phyloP scores from a whole-genome alignment of 2,888 invertebrate species.

The Phymatocera aterrima region DNA sequence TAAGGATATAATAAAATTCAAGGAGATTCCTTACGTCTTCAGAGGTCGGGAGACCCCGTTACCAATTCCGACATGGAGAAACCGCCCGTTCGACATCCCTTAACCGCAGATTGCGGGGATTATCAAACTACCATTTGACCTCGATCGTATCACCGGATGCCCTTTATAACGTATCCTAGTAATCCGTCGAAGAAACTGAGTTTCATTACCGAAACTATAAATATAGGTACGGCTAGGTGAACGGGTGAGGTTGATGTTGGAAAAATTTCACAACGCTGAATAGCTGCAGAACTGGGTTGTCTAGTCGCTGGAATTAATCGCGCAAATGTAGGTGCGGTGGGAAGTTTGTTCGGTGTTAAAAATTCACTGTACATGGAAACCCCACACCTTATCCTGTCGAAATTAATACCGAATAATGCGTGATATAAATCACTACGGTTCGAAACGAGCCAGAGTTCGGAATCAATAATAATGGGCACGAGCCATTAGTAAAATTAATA shows the following conservation, averaged over 20 bases:
- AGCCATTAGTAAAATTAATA: constrained; percentile 75
- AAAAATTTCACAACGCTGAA: neutral
- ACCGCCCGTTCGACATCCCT: neutral
- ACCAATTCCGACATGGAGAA: constrained; percentile 17
- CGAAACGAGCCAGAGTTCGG: constrained; percentile 64
- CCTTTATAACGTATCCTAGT: neutral
- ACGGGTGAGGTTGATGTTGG: neutral
- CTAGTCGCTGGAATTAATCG: constrained; percentile 6
- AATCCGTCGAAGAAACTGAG: neutral
- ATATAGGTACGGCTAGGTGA: neutral
- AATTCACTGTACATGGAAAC: constrained; percentile 44
- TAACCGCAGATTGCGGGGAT: constrained; percentile 12
- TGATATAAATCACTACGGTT: constrained; percentile 71
- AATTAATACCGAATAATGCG: constrained; percentile 66
- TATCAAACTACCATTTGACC: constrained; percentile 15
- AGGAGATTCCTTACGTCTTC: neutral
- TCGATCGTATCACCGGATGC: constrained; percentile 2
- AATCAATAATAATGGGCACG: constrained; percentile 75
- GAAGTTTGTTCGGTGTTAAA: neutral
- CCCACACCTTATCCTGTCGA: constrained; percentile 44
- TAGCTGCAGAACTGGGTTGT: neutral
- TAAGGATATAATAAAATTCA: constrained; percentile 11
- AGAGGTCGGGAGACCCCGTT: neutral
- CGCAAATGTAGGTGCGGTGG: neutral
- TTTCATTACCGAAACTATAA: too few relatives aligned